Conservation (phyloP, 2,113 vertebrate species). For the Telmatochromis brachygnathus region DNA sequence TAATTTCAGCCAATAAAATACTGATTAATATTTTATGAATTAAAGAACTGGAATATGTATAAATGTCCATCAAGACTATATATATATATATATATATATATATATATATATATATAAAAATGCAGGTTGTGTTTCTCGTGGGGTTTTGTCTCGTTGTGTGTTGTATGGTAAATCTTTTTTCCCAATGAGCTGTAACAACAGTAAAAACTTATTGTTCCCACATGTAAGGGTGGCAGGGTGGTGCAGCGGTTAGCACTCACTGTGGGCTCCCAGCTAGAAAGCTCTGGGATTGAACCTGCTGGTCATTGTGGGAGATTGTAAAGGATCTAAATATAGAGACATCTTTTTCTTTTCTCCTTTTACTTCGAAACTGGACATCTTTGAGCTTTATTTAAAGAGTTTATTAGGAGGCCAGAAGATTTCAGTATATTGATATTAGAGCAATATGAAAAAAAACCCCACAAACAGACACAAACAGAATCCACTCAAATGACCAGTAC, state of each 20-base stretch:
- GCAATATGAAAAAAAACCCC: fast-evolving
- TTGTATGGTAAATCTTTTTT: neutral
- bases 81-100: too few species aligned
- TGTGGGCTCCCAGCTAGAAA: neutral
- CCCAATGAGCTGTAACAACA: neutral
- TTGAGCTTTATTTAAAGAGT: neutral
- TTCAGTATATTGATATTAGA: neutral
- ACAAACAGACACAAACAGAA: neutral
- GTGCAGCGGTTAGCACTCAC: neutral
- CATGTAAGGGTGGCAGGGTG: neutral
- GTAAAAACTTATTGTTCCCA: neutral
- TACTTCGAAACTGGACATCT: neutral
- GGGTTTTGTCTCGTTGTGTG: neutral
- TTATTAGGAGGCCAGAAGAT: fast-evolving
- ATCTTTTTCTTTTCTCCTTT: neutral
- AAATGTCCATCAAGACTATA: neutral
- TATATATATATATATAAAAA: too few species aligned
- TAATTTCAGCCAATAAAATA: neutral
- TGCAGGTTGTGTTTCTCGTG: neutral
- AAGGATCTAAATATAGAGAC: neutral
- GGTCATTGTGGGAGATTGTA: neutral
- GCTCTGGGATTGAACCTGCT: neutral
- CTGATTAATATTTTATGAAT: neutral
- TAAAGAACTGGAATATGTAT: fast-evolving
- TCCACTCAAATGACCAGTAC: neutral